These are phyloP conservation scores for Doryteuthis pealeii DNA, from an alignment of 1,140 invertebrate genomes.

Conservation along the genomic window DNA sequence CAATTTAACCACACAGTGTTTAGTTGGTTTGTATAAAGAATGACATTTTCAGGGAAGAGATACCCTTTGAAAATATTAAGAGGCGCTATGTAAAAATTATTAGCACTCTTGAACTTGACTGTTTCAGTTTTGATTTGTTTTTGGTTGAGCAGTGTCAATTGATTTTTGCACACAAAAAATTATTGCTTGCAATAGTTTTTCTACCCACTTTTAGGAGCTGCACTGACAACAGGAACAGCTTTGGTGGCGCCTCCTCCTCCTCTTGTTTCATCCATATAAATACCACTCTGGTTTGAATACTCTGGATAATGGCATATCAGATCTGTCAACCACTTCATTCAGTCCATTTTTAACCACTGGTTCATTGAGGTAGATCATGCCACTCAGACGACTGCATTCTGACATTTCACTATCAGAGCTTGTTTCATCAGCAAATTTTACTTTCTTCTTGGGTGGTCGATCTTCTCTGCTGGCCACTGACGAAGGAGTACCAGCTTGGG, in stretches of 20 bases:
- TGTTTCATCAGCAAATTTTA: constrained; percentile 50
- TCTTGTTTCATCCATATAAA: neutral
- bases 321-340: neutral
- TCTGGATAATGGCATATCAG: neutral
- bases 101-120: too few species aligned
- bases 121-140: too few species aligned
- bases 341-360: neutral
- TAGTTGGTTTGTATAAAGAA: too few species aligned
- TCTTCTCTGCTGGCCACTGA: constrained; percentile 12
- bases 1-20: too few species aligned
- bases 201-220: constrained; percentile 4
- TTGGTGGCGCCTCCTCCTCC: neutral
- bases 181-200: too few species aligned
- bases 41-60: too few species aligned
- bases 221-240: neutral
- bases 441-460: constrained; percentile 36
- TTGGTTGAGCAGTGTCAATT: too few species aligned
- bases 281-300: neutral
- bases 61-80: too few species aligned
- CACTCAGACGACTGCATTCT: constrained; percentile 24
- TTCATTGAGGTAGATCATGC: constrained; percentile 3
- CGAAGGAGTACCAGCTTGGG: constrained; percentile 19
- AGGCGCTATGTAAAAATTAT: too few species aligned
- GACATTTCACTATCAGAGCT: constrained; percentile 48
- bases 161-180: too few species aligned